Evolutionary conservation across 2,113 vertebrate species (phyloP).

Genomic region (Cranoglanis bouderius): DNA sequence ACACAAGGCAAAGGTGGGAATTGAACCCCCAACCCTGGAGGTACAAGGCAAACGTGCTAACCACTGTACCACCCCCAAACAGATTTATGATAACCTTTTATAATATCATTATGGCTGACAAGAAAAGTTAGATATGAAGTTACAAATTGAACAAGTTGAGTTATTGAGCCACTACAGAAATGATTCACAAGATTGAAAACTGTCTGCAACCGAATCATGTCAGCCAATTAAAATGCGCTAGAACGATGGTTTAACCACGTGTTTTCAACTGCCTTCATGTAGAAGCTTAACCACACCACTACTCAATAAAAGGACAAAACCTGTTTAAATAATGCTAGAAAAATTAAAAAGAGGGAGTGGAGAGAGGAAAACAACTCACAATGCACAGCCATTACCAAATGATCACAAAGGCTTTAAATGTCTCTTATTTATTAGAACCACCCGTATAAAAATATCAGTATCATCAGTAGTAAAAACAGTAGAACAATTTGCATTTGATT

Average conservation of each 20-base stretch:
- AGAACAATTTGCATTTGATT: conserved; percentile 1
- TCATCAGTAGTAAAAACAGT: not conserved
- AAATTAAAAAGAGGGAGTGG: not conserved
- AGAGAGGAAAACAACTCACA: not conserved
- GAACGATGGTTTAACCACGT: not conserved
- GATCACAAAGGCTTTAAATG: not conserved
- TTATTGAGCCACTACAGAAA: not conserved
- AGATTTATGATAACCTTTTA: not conserved
- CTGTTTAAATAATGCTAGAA: not conserved
- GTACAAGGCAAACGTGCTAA: too few relatives aligned
- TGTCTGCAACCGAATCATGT: not conserved
- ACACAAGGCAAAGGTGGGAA: too few relatives aligned
- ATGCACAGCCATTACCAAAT: not conserved
- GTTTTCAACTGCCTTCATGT: not conserved
- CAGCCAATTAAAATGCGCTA: not conserved
- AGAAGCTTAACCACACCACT: not conserved
- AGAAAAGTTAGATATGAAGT: not conserved
- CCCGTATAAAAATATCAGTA: not conserved
- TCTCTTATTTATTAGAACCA: conserved; percentile 26
- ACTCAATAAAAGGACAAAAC: not conserved
- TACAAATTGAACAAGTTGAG: not conserved
- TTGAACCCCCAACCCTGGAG: too few relatives aligned
- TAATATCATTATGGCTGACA: not conserved
- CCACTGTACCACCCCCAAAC: too few relatives aligned
- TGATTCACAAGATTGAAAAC: not conserved